Conservation (phyloP, 2,797 vertebrate species). For the Fundulus diaphanus region DNA sequence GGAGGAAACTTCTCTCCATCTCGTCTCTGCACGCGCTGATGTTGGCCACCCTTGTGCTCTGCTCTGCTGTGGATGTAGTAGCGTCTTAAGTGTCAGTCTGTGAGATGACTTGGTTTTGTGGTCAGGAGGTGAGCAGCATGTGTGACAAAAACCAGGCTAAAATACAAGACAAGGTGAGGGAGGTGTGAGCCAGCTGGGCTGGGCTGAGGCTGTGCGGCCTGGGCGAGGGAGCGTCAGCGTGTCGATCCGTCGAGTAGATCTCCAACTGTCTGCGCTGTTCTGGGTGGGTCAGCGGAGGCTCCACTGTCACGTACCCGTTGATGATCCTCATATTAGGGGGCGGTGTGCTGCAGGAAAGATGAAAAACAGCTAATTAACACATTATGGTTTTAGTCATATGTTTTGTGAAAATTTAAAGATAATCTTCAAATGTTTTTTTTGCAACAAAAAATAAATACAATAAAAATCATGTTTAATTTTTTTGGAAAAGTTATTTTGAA, state of each 20-base stretch:
- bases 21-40: slow-evolving; percentile 19
- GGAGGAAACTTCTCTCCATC: slow-evolving; percentile 26
- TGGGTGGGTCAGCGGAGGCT: slow-evolving; percentile 83
- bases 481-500: too few relatives aligned
- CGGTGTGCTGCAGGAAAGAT: slow-evolving; percentile 76
- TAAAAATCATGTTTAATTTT: too few relatives aligned
- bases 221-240: slow-evolving; percentile 39
- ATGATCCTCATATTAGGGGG: slow-evolving; percentile 86
- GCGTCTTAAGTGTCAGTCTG: slow-evolving; percentile 40
- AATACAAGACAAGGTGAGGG: slow-evolving; percentile 59
- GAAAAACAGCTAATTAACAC: neutral
- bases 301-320: slow-evolving; percentile 87
- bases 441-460: too few relatives aligned
- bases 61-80: slow-evolving; percentile 42
- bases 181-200: slow-evolving; percentile 52
- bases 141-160: slow-evolving; percentile 73
- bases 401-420: neutral
- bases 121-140: slow-evolving; percentile 79
- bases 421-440: neutral
- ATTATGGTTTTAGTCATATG: neutral
- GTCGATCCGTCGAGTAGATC: slow-evolving; percentile 16
- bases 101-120: slow-evolving; percentile 49
- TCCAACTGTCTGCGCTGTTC: slow-evolving; percentile 76
- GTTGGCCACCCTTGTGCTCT: slow-evolving; percentile 24
- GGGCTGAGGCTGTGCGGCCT: slow-evolving; percentile 53